Evolutionary conservation across 2,797 vertebrate species (phyloP).

Genomic region (Lacerta bilineata): DNA sequence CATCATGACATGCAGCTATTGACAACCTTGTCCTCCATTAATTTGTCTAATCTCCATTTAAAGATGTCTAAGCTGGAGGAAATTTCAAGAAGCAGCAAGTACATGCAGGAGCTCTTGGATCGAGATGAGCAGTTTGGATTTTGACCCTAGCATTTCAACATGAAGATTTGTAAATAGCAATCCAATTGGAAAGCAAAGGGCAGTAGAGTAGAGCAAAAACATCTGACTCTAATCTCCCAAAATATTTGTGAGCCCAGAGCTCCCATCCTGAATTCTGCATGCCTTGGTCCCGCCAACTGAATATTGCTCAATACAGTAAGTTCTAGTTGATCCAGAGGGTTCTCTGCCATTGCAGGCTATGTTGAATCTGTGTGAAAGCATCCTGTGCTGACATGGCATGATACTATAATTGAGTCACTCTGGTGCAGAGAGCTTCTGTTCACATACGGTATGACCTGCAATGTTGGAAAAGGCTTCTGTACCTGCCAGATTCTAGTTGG

Average conservation of each 20-base stretch:
- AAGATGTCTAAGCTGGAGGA: neutral
- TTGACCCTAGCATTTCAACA: neutral
- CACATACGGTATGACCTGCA: neutral
- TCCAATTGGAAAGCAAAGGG: neutral
- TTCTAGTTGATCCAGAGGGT: neutral
- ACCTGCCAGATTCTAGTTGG: neutral
- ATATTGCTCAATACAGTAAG: neutral
- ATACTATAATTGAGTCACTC: neutral
- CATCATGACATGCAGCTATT: neutral
- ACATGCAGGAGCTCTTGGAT: neutral
- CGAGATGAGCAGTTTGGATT: neutral
- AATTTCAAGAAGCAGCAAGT: neutral
- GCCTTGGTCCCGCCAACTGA: neutral
- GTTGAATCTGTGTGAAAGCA: neutral
- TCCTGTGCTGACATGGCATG: neutral
- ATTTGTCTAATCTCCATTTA: neutral
- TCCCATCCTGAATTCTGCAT: neutral
- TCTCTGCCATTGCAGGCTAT: neutral
- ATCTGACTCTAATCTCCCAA: neutral
- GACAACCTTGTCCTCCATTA: neutral
- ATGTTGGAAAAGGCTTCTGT: neutral
- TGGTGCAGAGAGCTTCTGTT: neutral
- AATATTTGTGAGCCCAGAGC: neutral
- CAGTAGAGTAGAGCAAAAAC: neutral
- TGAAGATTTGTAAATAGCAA: neutral